Percentiles rank a stretch among this genome's conserved stretches.
Evolutionary conservation across 2,888 invertebrate genomes (phyloP).

Genomic region (Ptychoptera albimana): DNA sequence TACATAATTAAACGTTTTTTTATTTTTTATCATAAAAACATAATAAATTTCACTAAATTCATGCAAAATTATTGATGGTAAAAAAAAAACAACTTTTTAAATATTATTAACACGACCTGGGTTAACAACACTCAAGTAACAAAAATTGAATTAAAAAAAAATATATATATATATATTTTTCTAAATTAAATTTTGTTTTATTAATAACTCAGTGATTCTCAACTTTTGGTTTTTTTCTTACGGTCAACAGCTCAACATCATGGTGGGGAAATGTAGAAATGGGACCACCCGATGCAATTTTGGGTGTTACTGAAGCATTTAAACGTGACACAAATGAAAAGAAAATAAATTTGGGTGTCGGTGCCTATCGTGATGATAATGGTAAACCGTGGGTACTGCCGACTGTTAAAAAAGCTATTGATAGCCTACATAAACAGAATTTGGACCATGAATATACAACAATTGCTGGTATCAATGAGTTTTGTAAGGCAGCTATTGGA

Average conservation of each 20-base stretch:
- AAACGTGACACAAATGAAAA: slow-evolving; percentile 79
- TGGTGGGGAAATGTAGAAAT: slow-evolving; percentile 83
- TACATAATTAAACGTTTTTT: too few relatives aligned
- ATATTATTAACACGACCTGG: too few relatives aligned
- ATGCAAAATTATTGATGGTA: too few relatives aligned
- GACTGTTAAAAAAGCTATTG: slow-evolving; percentile 72
- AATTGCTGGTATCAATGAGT: slow-evolving; percentile 74
- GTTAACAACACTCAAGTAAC: too few relatives aligned
- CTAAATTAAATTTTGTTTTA: too few relatives aligned
- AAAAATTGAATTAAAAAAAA: too few relatives aligned
- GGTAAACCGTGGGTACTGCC: slow-evolving; percentile 93
- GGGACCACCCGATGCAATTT: slow-evolving; percentile 96
- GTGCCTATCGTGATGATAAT: slow-evolving; percentile 93
- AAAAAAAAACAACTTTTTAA: too few relatives aligned
- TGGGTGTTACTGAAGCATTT: slow-evolving; percentile 94
- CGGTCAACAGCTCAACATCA: slow-evolving; percentile 18
- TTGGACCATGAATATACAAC: slow-evolving; percentile 92
- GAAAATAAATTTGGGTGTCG: slow-evolving; percentile 92
- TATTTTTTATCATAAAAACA: too few relatives aligned
- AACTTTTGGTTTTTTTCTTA: too few relatives aligned
- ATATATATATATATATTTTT: too few relatives aligned
- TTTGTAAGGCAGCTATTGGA: slow-evolving; percentile 66
- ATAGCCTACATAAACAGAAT: slow-evolving; percentile 43
- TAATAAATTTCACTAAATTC: too few relatives aligned
- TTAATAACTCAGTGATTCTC: too few relatives aligned